Evolutionary conservation across 2,888 invertebrate species (phyloP).

Genomic region (Coleophora deauratella): DNA sequence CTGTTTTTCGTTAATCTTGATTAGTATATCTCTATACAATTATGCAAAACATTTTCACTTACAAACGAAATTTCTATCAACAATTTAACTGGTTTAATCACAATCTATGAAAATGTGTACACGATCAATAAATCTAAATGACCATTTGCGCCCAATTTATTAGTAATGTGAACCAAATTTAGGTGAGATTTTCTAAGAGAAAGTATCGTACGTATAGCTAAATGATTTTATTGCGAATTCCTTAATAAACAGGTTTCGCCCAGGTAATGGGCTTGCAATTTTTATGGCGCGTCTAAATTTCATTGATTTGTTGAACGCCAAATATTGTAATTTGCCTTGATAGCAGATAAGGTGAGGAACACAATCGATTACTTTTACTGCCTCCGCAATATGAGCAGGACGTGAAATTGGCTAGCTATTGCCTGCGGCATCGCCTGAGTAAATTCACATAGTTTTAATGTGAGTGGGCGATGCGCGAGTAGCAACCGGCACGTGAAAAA

Average conservation of each 20-base stretch:
- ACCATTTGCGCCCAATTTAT: conserved; percentile 42
- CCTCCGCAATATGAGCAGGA: conserved; percentile 7
- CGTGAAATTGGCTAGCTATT: not conserved
- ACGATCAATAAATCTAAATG: conserved; percentile 50
- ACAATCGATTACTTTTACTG: conserved; percentile 8
- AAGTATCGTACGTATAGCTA: conserved; percentile 53
- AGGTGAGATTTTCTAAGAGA: conserved; percentile 54
- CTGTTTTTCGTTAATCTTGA: no score
- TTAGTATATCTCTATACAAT: no score
- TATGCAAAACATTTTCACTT: no score
- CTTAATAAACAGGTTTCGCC: conserved; percentile 47
- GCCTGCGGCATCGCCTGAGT: no score
- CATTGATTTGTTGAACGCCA: conserved; percentile 29
- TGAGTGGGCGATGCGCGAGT: no score
- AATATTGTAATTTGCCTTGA: conserved; percentile 10
- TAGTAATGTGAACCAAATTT: conserved; percentile 31
- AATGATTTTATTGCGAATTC: conserved; percentile 54
- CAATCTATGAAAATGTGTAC: conserved; percentile 5
- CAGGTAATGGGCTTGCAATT: conserved; percentile 38
- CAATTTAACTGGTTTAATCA: no score
- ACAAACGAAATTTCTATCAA: no score
- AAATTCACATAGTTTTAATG: no score
- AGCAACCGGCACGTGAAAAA: no score
- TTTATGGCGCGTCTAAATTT: conserved; percentile 31
- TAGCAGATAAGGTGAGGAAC: conserved; percentile 3